Evolutionary conservation across 2,113 vertebrate species (phyloP), one percentile per base, ranked within the genome.

Genomic region (Canis aureus): DNA sequence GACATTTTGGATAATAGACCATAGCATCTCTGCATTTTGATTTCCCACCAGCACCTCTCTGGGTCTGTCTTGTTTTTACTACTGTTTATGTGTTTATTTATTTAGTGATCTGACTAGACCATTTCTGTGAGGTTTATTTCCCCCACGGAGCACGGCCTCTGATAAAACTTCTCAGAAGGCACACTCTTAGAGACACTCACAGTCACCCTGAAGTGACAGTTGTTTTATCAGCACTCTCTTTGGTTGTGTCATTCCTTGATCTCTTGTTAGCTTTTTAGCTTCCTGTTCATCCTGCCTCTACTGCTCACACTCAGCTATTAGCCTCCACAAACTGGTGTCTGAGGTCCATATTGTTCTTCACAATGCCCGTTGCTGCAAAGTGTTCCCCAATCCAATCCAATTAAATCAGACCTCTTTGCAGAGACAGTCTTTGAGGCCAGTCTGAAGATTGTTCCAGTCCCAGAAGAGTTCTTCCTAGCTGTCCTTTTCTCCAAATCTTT

Each of bases 371-470:
- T 73, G 93, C n/a, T 84, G 74, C 57, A 60, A 90, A 94, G 60
- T 83, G 57, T 2, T 83, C 55, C 94, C 53, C 27, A 74, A 32
- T 62, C 74, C 38, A 83, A 35, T 83, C n/a, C 94, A 93, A 55
- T 91, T 82, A 78, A 73, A 78, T 84, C 23, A 85, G 92, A 73
- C n/a, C 43, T 82, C 25, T 82, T 76, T 83, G 35, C 49, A 89
- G 43, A 51, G 59, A 73, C 8, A 79, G 17, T 43, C 43, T 71
- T 92, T 91, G 60, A 80, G 35, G 20, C 17, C 8, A 32, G 59
- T 19, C 49, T 38, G 64, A 88, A 43, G 32, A 12, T 11, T 78
- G n/a, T 76, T 89, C 57, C 43, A 82, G 1, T 84, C 13, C 55
- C 55, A 78, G 27, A 57, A 76, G n/a, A 78, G 17, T 43, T 51